Conservation (phyloP, 2,888 invertebrate species). For the Graphium colonna region DNA sequence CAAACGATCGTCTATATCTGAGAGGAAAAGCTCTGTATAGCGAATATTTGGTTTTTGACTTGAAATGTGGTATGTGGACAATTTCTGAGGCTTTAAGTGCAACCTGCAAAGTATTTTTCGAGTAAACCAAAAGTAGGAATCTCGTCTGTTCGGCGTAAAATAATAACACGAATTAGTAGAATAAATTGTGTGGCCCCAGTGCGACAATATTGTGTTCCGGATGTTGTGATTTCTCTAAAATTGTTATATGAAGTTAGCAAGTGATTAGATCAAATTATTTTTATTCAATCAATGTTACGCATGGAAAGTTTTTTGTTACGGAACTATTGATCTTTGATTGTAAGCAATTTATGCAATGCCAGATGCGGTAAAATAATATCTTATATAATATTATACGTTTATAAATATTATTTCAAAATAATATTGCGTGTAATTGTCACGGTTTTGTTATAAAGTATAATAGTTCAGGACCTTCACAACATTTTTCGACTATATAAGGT, state of each 20-base stretch:
- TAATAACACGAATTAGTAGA: slow-evolving; percentile 17
- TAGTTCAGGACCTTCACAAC: no score
- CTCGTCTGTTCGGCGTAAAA: slow-evolving; percentile 14
- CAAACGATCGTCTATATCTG: slow-evolving; percentile 68
- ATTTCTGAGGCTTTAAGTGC: slow-evolving; percentile 30
- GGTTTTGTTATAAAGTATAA: no score
- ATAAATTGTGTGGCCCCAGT: slow-evolving; percentile 9
- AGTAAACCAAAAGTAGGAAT: slow-evolving; percentile 16
- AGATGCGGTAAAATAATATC: not conserved
- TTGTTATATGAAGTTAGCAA: slow-evolving; percentile 10
- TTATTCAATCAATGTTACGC: slow-evolving; percentile 14
- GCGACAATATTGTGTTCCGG: slow-evolving; percentile 1
- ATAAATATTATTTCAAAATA: not conserved
- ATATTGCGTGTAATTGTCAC: not conserved
- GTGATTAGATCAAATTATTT: slow-evolving; percentile 16
- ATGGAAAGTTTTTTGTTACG: not conserved
- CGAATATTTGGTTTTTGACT: slow-evolving; percentile 35
- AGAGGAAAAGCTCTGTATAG: slow-evolving; percentile 73
- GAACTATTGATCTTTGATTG: not conserved
- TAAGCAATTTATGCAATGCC: not conserved
- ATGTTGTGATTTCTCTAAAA: slow-evolving; percentile 9
- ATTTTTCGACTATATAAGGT: no score
- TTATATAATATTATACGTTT: not conserved
- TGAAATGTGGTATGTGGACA: slow-evolving; percentile 32
- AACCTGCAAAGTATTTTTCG: slow-evolving; percentile 22